Evolutionary conservation across 2,113 vertebrate genomes (phyloP).

Genomic region (Passer montanus): DNA sequence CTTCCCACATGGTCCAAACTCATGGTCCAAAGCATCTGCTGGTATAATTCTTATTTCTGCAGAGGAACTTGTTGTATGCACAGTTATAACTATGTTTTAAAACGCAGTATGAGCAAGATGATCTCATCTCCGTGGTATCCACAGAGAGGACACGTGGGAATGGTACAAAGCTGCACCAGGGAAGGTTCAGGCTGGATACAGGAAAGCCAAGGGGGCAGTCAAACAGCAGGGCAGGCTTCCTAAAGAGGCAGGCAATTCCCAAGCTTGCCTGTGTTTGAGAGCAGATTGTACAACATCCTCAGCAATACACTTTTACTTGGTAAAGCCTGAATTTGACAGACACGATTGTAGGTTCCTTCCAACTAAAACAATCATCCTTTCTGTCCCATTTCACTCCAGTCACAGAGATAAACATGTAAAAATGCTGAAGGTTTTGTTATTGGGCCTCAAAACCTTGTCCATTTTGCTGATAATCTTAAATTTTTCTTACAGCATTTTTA

Average conservation of each 20-base stretch:
- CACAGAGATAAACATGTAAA: not conserved
- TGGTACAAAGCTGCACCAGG: not conserved
- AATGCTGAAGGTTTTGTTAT: not conserved
- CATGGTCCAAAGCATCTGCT: not conserved
- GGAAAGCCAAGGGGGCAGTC: fast-evolving
- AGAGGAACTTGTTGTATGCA: not conserved
- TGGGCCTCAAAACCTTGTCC: not conserved
- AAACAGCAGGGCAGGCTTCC: not conserved
- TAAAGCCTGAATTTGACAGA: not conserved
- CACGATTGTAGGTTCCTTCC: fast-evolving
- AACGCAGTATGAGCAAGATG: not conserved
- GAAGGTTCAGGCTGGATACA: not conserved
- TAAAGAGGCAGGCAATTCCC: fast-evolving
- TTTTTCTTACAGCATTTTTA: not conserved
- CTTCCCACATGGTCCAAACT: not conserved
- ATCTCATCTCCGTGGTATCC: not conserved
- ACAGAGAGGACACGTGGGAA: fast-evolving
- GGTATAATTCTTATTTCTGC: not conserved
- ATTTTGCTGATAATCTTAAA: not conserved
- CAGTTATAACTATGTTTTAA: not conserved
- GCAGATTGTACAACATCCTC: not conserved
- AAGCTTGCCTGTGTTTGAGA: not conserved
- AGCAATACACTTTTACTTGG: not conserved
- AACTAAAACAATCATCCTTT: not conserved
- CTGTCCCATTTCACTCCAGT: not conserved